Base-by-base conservation (phyloP, 2,797 vertebrate species). In the Rhynchonycteris naso region DNA sequence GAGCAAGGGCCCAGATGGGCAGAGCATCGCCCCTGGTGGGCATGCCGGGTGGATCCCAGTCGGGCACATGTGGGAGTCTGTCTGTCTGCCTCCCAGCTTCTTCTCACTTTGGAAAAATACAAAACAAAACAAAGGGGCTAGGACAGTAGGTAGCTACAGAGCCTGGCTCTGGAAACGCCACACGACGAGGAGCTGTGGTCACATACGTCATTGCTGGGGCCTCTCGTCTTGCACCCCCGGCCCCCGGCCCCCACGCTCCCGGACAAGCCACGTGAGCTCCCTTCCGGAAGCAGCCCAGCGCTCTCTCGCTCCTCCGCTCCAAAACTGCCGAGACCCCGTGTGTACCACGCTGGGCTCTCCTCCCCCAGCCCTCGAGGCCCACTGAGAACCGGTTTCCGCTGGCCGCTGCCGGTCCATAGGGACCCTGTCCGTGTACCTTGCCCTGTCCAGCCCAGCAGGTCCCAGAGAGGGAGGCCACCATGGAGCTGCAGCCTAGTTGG, bases 371-470 rank as follows among this genome's bases (percentile, higher is more conserved):
- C 12, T 28, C 16, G 2, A 16, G 24, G 59, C 8, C 5, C 30
- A 0, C 65, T 7, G 2, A 50, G 26, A 38, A 22, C 63, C 1
- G 0, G 30, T 11, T 33, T 18, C 30, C 3, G 3, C 14, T 7
- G 3, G 2, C 10, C 1, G 28, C 75, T 13, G n/a, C 85, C 7
- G 22, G 15, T 5, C 50, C 50, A 7, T 6, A 0, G 5, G 50
- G 69, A 33, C 47, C 66, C 72, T 7, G 0, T 0, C 72, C 10
- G 0, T 0, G 0, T 0, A 0, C 21, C 1, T 2, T 1, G 1
- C 19, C n/a, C 14, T 9, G 35, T 7, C 54, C 2, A 1, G 6
- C 26, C 52, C 35, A 2, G 86, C 38, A 11, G 61, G 9, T 2
- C 28, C 65, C 47, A 7, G 18, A 0, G 0, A 35, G 38, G 5